These are phyloP conservation scores for Tyto alba DNA, from an alignment of 2,113 vertebrate genomes.

Conservation along the genomic window DNA sequence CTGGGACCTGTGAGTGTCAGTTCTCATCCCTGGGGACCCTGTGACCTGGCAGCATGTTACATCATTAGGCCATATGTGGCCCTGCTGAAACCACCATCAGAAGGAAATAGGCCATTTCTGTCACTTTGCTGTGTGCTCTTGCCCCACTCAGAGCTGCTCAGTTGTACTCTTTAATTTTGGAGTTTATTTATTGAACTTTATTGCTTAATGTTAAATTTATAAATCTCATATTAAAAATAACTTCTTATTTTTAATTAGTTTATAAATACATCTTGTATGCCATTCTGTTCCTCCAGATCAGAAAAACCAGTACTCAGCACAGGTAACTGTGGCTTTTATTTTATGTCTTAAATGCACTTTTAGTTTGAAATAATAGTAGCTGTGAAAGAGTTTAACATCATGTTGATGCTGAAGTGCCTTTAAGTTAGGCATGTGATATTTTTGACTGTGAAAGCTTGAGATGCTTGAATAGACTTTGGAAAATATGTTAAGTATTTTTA, in stretches of 20 bases:
- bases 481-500: constrained; percentile 44
- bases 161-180: background rate
- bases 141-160: fast-evolving
- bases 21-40: background rate
- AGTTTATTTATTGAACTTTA: background rate
- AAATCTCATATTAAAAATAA: background rate
- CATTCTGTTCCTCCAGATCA: background rate
- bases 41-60: background rate
- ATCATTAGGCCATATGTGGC: fast-evolving
- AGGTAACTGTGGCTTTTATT: background rate
- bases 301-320: background rate
- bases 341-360: background rate
- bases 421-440: constrained; percentile 13
- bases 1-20: background rate
- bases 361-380: background rate
- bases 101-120: background rate
- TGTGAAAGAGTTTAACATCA: background rate
- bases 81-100: background rate
- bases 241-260: background rate
- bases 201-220: background rate
- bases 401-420: background rate
- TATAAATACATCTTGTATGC: background rate
- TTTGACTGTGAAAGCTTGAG: background rate
- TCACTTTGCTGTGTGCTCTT: background rate
- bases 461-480: constrained; percentile 24